These are phyloP conservation scores for Trichonephila clavata DNA, from an alignment of 1,140 invertebrate species.

Conservation along the genomic window DNA sequence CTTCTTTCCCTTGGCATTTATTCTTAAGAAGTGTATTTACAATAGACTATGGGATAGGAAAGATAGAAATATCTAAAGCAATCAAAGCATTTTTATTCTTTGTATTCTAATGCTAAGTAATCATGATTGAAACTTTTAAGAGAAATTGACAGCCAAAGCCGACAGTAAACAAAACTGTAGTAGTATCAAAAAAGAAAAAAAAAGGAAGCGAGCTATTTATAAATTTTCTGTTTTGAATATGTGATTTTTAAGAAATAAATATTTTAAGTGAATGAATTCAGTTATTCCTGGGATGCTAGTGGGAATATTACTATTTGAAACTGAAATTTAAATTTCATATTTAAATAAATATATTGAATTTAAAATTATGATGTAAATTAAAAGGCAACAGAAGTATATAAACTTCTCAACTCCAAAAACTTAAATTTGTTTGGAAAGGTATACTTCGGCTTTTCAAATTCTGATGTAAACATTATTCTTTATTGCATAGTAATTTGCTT, in stretches of 20 bases:
- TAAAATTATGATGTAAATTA: neutral
- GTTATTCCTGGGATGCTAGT: no score
- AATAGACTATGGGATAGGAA: conserved; percentile 44
- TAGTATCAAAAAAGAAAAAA: neutral
- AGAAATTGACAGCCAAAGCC: conserved; percentile 38
- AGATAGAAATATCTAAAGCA: conserved; percentile 47
- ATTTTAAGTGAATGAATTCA: neutral
- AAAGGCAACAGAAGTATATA: neutral
- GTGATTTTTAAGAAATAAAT: neutral
- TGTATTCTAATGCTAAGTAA: neutral
- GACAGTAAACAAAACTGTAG: conserved; percentile 40
- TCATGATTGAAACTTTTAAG: conserved; percentile 29
- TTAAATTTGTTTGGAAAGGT: neutral
- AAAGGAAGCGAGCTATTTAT: neutral
- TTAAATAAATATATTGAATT: neutral
- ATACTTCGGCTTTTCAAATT: neutral
- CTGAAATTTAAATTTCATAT: neutral
- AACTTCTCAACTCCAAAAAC: neutral
- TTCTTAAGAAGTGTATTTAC: conserved; percentile 42
- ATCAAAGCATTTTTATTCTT: conserved; percentile 22
- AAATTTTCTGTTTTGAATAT: neutral
- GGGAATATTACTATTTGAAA: no score
- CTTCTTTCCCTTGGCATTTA: conserved; percentile 75
- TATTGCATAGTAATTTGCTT: neutral
- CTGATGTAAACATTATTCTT: neutral